Conservation (phyloP, 2,113 vertebrate genomes). For the Dryoscopus gambensis region DNA sequence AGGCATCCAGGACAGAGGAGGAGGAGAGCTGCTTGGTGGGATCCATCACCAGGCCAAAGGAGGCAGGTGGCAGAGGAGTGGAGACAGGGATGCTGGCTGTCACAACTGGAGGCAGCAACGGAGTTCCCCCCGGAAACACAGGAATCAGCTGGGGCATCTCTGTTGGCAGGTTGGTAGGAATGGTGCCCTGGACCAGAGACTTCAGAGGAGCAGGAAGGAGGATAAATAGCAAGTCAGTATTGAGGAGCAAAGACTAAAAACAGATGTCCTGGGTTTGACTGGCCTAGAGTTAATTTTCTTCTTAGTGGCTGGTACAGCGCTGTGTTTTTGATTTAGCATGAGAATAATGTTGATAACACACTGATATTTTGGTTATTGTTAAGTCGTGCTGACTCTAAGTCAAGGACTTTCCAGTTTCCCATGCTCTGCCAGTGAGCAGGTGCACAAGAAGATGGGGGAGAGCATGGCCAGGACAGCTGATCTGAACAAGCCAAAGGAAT, state of each 20-base stretch:
- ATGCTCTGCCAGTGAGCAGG: not conserved
- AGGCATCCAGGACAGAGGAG: constrained; percentile 81
- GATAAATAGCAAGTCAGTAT: not conserved
- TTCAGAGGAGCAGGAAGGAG: not conserved
- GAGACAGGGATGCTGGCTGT: constrained; percentile 76
- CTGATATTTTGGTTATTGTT: not conserved
- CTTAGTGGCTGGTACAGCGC: not conserved
- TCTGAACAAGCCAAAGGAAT: not conserved
- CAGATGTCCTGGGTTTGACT: not conserved
- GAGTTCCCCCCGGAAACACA: constrained; percentile 72
- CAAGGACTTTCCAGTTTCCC: not conserved
- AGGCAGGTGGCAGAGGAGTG: constrained; percentile 76
- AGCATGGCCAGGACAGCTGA: not conserved
- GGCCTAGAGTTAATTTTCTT: not conserved
- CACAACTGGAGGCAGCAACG: constrained; percentile 77
- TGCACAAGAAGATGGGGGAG: not conserved
- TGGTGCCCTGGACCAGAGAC: constrained; percentile 80
- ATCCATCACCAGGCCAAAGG: constrained; percentile 78
- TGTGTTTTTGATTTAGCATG: not conserved
- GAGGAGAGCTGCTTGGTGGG: constrained; percentile 75
- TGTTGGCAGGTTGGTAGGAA: constrained; percentile 81
- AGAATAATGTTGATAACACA: not conserved
- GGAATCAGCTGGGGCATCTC: constrained; percentile 84
- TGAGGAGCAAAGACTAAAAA: not conserved
- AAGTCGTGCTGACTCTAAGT: not conserved